Evolutionary conservation across 2,888 invertebrate species (phyloP), one percentile per base, ranked within the genome.

Genomic region (Epirrita christyi): DNA sequence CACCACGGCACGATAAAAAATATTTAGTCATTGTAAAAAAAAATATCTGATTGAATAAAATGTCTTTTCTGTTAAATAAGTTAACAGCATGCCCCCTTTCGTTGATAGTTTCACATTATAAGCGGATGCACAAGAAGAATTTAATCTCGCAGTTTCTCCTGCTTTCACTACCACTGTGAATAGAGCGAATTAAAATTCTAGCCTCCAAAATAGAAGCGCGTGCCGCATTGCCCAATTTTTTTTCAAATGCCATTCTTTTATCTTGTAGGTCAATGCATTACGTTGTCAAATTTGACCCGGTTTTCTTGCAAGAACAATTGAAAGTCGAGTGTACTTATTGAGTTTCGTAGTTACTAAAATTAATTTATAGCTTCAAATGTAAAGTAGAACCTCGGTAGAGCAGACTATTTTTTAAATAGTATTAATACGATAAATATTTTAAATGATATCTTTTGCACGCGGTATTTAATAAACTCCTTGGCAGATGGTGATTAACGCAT

Each of bases 221-320:
- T 61, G 53, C 56, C 52, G 63, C 76, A 75, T 80, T 76, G 75
- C 75, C 68, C 70, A 78, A 75, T 76, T 80, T 83, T 78, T 50
- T 85, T 85, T 80, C 76, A 77, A 82, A 83, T 79, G 76, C 75
- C 74, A 74, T 75, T 82, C 73, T 76, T 77, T 81, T 76, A 71
- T 73, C 81, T 85, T 85, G 84, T 88, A 79, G 87, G 86, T 87
- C 87, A 85, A 87, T 86, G 82, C 81, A 85, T 85, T 85, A 83
- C 82, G 78, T 81, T 85, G 85, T 84, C 84, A 81, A 85, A 83
- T 83, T 82, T 84, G 86, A 87, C 86, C 83, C 80, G 78, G 82
- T 81, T 86, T 81, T 78, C 72, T 71, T 75, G 68, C 68, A 70
- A 76, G 66, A 71, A 67, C 71, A 71, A 71, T 72, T 67, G 72